These are phyloP conservation scores for Stichodactyla helianthus DNA, from an alignment of 64 coral and sea anemone genomes.

Conservation along the genomic window DNA sequence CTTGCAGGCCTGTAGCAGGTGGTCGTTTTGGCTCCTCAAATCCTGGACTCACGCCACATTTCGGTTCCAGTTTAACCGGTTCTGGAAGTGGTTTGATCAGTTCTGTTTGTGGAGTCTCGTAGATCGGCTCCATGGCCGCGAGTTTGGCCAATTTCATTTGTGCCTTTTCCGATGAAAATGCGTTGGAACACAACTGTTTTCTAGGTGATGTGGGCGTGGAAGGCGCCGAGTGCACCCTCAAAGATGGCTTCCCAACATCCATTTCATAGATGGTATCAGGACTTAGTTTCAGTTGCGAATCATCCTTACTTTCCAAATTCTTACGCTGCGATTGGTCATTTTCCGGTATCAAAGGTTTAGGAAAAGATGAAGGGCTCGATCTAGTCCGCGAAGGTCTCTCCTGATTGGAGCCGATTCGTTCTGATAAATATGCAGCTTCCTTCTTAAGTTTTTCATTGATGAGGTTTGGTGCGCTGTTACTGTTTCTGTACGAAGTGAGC, in stretches of 20 bases:
- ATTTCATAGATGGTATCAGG: constrained; percentile 64
- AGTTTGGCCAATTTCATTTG: constrained; percentile 82
- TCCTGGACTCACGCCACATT: constrained; percentile 21
- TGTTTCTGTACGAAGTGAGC: constrained; percentile 64
- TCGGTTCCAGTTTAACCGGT: constrained; percentile 54
- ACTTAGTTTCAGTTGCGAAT: constrained; percentile 64
- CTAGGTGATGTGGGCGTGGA: constrained; percentile 48
- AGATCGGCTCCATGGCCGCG: constrained; percentile 81
- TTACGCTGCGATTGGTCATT: constrained; percentile 14
- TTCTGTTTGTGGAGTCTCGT: constrained; percentile 64
- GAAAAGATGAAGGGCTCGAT: constrained; percentile 9
- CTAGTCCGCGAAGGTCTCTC: constrained; percentile 33
- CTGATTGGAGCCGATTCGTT: constrained; percentile 50
- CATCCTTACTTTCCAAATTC: constrained; percentile 51
- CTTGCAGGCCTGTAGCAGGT: constrained; percentile 6
- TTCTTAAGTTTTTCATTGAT: constrained; percentile 72
- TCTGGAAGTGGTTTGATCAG: constrained; percentile 37
- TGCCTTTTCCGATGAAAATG: constrained; percentile 71
- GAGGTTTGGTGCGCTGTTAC: constrained; percentile 81
- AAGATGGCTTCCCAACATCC: constrained; percentile 32
- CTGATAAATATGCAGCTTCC: constrained; percentile 59
- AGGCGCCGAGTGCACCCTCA: constrained; percentile 60
- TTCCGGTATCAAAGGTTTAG: neutral
- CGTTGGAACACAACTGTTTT: constrained; percentile 55
- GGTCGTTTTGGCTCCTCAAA: constrained; percentile 49